Percentiles rank a stretch among this genome's conserved stretches.
Conservation (phyloP, 2,797 vertebrate genomes). For the Scarus forsteni region DNA sequence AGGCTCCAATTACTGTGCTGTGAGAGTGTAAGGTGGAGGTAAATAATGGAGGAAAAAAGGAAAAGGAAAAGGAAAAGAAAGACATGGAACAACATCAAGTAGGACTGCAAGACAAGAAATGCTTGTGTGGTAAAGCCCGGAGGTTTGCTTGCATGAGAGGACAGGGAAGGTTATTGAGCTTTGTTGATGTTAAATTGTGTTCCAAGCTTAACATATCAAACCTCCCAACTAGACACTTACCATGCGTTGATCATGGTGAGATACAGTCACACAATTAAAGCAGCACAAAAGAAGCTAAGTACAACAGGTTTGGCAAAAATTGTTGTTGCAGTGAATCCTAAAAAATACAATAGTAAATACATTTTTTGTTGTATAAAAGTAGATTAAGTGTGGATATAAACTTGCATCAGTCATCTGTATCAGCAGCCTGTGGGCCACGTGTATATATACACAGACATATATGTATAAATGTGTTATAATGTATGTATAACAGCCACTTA, state of each 20-base stretch:
- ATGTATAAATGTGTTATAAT: no score
- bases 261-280: no score
- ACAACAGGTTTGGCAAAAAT: no score
- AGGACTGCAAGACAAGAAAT: background rate
- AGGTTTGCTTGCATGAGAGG: slow-evolving; percentile 6
- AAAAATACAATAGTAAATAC: no score
- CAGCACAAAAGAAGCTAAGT: no score
- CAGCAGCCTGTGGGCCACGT: no score
- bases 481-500: no score
- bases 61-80: slow-evolving; percentile 18
- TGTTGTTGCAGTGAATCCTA: no score
- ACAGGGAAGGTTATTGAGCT: slow-evolving; percentile 7
- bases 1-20: slow-evolving; percentile 46
- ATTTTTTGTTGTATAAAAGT: no score
- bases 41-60: slow-evolving; percentile 22
- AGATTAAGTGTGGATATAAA: no score
- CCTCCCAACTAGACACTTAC: background rate
- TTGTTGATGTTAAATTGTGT: background rate
- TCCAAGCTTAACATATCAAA: slow-evolving; percentile 4
- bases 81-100: background rate
- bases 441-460: no score
- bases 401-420: no score
- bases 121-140: background rate
- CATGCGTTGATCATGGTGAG: background rate
- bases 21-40: slow-evolving; percentile 16